These are phyloP conservation scores for Eupithecia centaureata DNA, from an alignment of 2,888 invertebrate species.

Conservation along the genomic window DNA sequence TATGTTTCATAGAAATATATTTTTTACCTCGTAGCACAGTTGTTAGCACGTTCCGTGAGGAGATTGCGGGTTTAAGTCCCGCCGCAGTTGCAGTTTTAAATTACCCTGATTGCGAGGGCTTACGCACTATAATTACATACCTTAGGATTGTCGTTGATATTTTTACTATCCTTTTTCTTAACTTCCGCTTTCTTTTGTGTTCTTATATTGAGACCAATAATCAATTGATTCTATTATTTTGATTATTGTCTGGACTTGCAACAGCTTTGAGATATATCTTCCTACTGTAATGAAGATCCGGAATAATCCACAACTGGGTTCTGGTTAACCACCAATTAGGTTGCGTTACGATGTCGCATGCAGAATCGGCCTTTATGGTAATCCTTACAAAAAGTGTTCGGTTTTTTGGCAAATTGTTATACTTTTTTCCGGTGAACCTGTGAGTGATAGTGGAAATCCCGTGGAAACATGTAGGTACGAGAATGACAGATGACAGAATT, in stretches of 20 bases:
- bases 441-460: slow-evolving; percentile 11
- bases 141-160: too few relatives aligned
- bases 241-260: background rate
- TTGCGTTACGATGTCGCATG: slow-evolving; percentile 46
- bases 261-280: background rate
- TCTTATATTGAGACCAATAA: background rate
- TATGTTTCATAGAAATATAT: too few relatives aligned
- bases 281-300: slow-evolving; percentile 70
- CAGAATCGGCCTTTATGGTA: slow-evolving; percentile 29
- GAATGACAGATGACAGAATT: slow-evolving; percentile 12
- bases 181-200: background rate
- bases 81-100: too few relatives aligned
- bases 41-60: too few relatives aligned
- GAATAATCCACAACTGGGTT: slow-evolving; percentile 63
- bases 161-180: background rate
- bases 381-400: slow-evolving; percentile 28
- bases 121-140: too few relatives aligned
- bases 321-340: slow-evolving; percentile 74
- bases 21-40: too few relatives aligned
- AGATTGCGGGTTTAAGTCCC: too few relatives aligned
- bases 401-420: slow-evolving; percentile 9
- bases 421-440: slow-evolving; percentile 16
- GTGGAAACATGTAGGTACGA: slow-evolving; percentile 4
- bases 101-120: too few relatives aligned
- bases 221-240: background rate